Conservation (phyloP, 1,140 invertebrate species). For the Cecropterus lyciades region DNA sequence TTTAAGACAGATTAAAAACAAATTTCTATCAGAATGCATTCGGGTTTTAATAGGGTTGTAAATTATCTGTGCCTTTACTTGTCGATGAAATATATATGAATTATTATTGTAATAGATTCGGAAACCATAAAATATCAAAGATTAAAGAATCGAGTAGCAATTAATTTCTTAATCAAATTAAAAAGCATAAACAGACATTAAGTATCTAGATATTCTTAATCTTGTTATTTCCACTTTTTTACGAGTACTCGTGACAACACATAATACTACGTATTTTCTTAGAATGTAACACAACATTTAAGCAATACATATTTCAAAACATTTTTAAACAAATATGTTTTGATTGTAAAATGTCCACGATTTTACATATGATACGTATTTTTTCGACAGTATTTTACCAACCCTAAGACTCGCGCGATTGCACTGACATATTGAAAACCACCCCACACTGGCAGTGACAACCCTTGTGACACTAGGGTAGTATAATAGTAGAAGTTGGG, state of each 20-base stretch:
- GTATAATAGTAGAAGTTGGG: no score
- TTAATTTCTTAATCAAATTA: no score
- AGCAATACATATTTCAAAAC: no score
- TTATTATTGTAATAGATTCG: slow-evolving; percentile 8
- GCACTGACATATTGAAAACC: slow-evolving; percentile 50
- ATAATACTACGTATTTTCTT: no score
- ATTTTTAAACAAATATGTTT: no score
- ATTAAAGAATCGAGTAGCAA: no score
- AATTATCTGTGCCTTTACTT: slow-evolving; percentile 45
- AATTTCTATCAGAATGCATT: slow-evolving; percentile 79
- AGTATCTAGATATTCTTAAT: no score
- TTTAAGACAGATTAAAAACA: slow-evolving; percentile 80
- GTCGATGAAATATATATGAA: slow-evolving; percentile 30
- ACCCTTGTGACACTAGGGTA: slow-evolving; percentile 18
- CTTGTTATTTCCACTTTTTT: no score
- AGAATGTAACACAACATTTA: no score
- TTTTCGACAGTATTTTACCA: slow-evolving; percentile 1
- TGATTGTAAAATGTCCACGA: neutral
- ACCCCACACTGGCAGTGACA: slow-evolving; percentile 18
- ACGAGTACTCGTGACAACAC: no score
- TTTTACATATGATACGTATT: slow-evolving; percentile 10
- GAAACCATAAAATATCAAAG: neutral
- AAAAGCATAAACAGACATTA: no score
- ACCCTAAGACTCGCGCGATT: slow-evolving; percentile 37
- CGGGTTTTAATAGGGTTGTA: slow-evolving; percentile 61